Percentiles rank a stretch among this genome's conserved stretches.
Conservation (phyloP, 1,140 invertebrate genomes). For the Anoplolepis gracilipes region DNA sequence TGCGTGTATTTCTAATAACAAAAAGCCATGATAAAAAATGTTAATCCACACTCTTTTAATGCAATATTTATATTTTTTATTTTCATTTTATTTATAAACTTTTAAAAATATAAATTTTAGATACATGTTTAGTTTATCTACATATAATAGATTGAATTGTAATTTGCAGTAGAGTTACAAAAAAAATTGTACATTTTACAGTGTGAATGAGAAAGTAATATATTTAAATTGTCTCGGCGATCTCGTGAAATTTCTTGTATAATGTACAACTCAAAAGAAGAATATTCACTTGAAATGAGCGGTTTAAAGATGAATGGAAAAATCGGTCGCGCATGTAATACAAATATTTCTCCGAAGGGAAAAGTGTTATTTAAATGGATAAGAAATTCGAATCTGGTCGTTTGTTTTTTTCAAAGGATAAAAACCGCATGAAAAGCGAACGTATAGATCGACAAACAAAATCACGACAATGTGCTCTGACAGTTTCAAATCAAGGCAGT, state of each 20-base stretch:
- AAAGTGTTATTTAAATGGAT: conserved; percentile 36
- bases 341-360: background rate
- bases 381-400: background rate
- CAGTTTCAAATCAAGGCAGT: conserved; percentile 11
- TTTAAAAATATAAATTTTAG: background rate
- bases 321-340: conserved; percentile 20
- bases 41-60: background rate
- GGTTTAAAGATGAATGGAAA: conserved; percentile 43
- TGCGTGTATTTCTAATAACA: background rate
- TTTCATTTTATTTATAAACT: background rate
- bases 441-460: conserved; percentile 30
- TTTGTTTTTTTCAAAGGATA: conserved; percentile 44
- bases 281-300: conserved; percentile 11
- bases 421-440: background rate
- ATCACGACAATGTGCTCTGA: background rate
- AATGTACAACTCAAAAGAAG: conserved; percentile 39
- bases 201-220: background rate
- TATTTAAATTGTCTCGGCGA: background rate
- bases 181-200: too few relatives aligned
- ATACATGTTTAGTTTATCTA: background rate
- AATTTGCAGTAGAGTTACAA: background rate
- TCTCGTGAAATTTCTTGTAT: conserved; percentile 11
- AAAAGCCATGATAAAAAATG: background rate
- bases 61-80: background rate
- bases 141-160: background rate